These are phyloP conservation scores for Anolis apletophallus DNA, from an alignment of 2,797 vertebrate species.

Conservation along the genomic window DNA sequence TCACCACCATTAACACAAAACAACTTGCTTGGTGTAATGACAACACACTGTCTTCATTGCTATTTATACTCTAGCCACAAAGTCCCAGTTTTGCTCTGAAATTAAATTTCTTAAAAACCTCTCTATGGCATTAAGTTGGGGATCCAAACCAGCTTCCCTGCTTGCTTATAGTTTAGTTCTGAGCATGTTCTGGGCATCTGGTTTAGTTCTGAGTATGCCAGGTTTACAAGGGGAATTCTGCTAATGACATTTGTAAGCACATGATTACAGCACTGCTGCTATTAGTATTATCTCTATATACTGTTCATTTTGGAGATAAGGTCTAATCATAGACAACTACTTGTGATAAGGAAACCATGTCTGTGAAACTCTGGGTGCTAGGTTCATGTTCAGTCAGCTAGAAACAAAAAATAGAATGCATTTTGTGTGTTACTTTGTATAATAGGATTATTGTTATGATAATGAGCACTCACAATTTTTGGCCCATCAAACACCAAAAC, in stretches of 20 bases:
- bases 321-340: constrained; percentile 4
- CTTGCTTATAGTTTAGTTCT: background rate
- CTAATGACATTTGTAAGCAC: background rate
- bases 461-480: background rate
- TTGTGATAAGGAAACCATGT: constrained; percentile 1
- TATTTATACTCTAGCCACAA: background rate
- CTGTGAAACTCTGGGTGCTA: background rate
- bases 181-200: background rate
- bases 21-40: background rate
- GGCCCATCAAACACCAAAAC: background rate
- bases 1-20: too few relatives aligned
- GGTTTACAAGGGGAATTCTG: background rate
- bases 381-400: background rate
- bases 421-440: background rate
- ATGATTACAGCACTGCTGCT: constrained; percentile 19
- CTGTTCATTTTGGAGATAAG: constrained; percentile 35
- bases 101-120: background rate
- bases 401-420: background rate
- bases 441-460: background rate
- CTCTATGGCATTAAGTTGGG: background rate
- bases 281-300: constrained; percentile 5
- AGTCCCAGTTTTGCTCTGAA: background rate
- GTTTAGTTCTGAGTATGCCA: background rate
- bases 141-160: background rate
- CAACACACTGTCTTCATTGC: background rate